A percentile compares a stretch with the other conserved stretches of the same genome.
These are phyloP conservation scores for Drosophila repleta DNA, from an alignment of 1,140 invertebrate genomes.

Conservation along the genomic window DNA sequence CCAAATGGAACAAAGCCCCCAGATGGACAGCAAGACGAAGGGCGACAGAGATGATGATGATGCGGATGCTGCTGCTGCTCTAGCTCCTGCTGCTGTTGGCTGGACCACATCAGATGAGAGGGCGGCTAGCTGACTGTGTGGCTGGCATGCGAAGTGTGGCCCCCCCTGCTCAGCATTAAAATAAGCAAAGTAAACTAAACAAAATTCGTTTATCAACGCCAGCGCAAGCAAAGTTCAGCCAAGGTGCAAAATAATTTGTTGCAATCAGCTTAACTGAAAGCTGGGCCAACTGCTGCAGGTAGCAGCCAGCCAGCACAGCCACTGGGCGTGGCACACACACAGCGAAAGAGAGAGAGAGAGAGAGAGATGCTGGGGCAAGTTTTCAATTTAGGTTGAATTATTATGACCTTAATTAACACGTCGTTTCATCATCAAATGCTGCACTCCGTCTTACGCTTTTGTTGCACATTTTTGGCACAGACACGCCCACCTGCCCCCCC, in stretches of 20 bases:
- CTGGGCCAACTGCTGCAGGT: conserved; percentile 32
- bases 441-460: conserved; percentile 79
- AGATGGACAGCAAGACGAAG: neutral
- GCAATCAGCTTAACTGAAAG: conserved; percentile 77
- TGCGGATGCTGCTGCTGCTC: no score
- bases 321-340: neutral
- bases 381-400: conserved; percentile 83
- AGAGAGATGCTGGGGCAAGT: conserved; percentile 51
- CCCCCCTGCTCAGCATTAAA: conserved; percentile 58
- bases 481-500: neutral
- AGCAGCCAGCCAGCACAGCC: neutral
- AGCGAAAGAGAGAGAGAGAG: conserved; percentile 6
- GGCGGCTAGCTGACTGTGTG: neutral
- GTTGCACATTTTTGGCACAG: conserved; percentile 75
- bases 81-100: neutral
- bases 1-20: conserved; percentile 70
- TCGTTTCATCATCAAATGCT: conserved; percentile 81
- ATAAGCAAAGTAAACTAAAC: conserved; percentile 80
- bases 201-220: conserved; percentile 82
- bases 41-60: neutral
- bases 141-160: conserved; percentile 11
- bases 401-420: conserved; percentile 82
- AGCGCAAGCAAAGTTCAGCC: conserved; percentile 77
- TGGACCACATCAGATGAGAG: conserved; percentile 14
- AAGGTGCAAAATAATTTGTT: conserved; percentile 82